Conservation (phyloP, 2,113 vertebrate genomes). For the Columba livia region DNA sequence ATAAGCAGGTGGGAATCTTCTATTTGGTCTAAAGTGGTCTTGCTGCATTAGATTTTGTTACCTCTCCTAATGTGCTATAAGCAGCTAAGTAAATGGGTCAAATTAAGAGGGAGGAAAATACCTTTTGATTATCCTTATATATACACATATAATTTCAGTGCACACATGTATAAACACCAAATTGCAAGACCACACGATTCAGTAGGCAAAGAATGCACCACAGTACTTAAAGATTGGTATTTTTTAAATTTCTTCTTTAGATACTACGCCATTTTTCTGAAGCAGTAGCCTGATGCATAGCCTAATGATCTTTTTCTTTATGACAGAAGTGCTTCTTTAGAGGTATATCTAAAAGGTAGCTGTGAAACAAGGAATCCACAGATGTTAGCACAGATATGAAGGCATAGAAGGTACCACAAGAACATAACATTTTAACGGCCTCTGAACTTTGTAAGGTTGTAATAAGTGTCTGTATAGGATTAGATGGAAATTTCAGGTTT, state of each 20-base stretch:
- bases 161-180: neutral
- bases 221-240: neutral
- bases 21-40: slow-evolving; percentile 8
- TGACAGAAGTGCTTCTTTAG: neutral
- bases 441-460: neutral
- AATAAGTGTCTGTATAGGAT: neutral
- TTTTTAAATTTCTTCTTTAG: neutral
- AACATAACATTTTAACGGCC: neutral
- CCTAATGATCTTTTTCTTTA: neutral
- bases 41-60: slow-evolving; percentile 51
- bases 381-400: neutral
- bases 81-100: neutral
- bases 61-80: slow-evolving; percentile 6
- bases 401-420: neutral
- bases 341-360: neutral
- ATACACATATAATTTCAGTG: neutral
- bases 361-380: neutral
- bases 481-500: neutral
- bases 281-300: neutral
- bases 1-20: slow-evolving; percentile 42
- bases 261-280: neutral
- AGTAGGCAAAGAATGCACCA: neutral
- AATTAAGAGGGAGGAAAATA: slow-evolving; percentile 32
- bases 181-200: neutral
- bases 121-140: neutral